A percentile compares a stretch with the other conserved stretches of the same genome.
Conservation (phyloP, 2,888 invertebrate genomes). For the Drosophila multiciliata region DNA sequence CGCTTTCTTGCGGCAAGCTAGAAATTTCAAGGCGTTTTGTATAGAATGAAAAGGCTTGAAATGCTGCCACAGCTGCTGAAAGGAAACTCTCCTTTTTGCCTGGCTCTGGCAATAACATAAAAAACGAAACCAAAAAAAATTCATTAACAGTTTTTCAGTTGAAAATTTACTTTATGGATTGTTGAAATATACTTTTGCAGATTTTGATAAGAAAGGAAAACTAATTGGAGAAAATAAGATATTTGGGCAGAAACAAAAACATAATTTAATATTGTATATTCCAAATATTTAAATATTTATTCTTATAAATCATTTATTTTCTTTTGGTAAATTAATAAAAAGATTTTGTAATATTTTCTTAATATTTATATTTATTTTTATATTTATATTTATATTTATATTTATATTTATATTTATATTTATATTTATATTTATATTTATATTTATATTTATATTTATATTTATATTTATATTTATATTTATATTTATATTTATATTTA, state of each 20-base stretch:
- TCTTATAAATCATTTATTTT: too few species aligned
- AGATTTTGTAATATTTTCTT: too few species aligned
- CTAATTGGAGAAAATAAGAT: background rate
- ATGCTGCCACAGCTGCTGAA: constrained; percentile 20
- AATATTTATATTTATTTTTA: too few species aligned
- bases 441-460: too few species aligned
- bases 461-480: too few species aligned
- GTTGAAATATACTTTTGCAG: constrained; percentile 17
- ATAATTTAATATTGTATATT: background rate
- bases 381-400: too few species aligned
- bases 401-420: too few species aligned
- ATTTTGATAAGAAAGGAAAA: constrained; percentile 22
- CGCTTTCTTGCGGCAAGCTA: constrained; percentile 43
- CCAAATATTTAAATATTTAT: too few species aligned
- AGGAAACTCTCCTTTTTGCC: constrained; percentile 32
- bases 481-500: too few species aligned
- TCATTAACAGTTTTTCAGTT: constrained; percentile 50
- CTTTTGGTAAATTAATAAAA: too few species aligned
- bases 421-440: too few species aligned
- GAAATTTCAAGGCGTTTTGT: constrained; percentile 68
- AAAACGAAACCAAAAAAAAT: constrained; percentile 19
- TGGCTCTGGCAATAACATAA: background rate
- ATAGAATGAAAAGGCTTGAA: constrained; percentile 53
- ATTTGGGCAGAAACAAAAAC: background rate
- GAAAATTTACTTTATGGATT: constrained; percentile 51